These are phyloP conservation scores for Oscheius sp. DNA, from an alignment of 1,140 invertebrate species.

Conservation along the genomic window DNA sequence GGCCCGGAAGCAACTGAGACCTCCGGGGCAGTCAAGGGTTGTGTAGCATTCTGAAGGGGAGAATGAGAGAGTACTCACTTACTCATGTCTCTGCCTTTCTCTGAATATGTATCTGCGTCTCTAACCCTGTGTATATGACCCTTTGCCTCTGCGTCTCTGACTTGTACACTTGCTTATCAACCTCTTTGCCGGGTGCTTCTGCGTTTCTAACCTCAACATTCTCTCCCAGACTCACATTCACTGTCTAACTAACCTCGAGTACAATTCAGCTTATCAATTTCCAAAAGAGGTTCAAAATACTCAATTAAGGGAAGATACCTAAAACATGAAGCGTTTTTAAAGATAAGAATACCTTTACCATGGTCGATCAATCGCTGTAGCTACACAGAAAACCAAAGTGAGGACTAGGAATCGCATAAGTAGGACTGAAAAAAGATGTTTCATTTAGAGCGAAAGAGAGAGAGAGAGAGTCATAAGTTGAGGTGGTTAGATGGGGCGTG, in stretches of 20 bases:
- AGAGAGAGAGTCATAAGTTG: neutral
- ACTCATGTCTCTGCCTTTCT: neutral
- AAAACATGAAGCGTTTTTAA: neutral
- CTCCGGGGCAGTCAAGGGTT: slow-evolving; percentile 48
- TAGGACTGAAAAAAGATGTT: neutral
- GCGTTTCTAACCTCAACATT: too few relatives aligned
- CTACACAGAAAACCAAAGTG: too few relatives aligned
- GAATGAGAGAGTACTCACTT: too few relatives aligned
- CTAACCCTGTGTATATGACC: too few relatives aligned
- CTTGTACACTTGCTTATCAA: too few relatives aligned
- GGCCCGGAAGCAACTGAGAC: slow-evolving; percentile 49
- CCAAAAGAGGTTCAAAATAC: neutral
- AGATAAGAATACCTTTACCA: neutral
- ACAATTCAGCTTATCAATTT: neutral
- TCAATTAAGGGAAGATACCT: neutral
- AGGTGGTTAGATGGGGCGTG: neutral
- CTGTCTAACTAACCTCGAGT: too few relatives aligned
- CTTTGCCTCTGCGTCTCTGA: too few relatives aligned
- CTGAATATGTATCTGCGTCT: neutral
- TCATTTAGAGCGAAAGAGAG: neutral
- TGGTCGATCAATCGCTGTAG: neutral
- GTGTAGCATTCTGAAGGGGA: slow-evolving; percentile 48
- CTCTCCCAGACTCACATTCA: too few relatives aligned
- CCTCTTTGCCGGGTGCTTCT: too few relatives aligned
- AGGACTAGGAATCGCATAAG: neutral